phyloP scores from a whole-genome alignment of 37 sponge, comb jelly and placozoan species.

The Beroe ovata region DNA sequence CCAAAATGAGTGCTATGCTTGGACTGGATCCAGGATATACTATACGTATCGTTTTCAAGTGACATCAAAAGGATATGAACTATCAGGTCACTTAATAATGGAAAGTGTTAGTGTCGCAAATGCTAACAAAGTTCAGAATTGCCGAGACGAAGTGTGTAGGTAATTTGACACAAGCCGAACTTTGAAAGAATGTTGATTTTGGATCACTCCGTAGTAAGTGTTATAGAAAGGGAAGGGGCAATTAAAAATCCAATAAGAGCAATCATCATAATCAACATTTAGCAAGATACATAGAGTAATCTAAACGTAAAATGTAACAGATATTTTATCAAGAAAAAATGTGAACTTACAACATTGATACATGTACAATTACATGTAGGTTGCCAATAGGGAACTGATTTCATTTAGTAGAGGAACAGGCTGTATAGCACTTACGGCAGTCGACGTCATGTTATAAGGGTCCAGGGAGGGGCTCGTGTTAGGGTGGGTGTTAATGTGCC shows the following conservation, averaged over 20 bases:
- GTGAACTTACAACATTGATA: constrained; percentile 52
- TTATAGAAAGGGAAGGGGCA: no score
- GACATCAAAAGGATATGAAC: no score
- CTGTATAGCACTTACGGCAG: constrained; percentile 58
- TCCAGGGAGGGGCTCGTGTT: constrained; percentile 34
- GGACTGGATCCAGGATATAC: no score
- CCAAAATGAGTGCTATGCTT: no score
- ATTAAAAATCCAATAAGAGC: neutral
- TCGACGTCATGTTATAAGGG: neutral
- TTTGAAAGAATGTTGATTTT: no score
- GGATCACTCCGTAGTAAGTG: no score
- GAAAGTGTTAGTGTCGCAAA: no score
- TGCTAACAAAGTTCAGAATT: no score
- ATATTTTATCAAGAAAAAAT: constrained; percentile 47
- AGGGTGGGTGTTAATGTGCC: neutral
- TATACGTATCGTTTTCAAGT: no score
- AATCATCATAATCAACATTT: neutral
- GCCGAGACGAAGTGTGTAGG: no score
- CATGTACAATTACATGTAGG: constrained; percentile 59
- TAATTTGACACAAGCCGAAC: no score
- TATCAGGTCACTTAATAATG: no score
- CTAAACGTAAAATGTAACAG: neutral
- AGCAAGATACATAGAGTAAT: neutral
- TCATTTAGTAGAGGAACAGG: constrained; percentile 44
- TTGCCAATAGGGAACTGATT: constrained; percentile 60